phyloP scores from a whole-genome alignment of 2,888 invertebrate species.

The Dusona sp. region DNA sequence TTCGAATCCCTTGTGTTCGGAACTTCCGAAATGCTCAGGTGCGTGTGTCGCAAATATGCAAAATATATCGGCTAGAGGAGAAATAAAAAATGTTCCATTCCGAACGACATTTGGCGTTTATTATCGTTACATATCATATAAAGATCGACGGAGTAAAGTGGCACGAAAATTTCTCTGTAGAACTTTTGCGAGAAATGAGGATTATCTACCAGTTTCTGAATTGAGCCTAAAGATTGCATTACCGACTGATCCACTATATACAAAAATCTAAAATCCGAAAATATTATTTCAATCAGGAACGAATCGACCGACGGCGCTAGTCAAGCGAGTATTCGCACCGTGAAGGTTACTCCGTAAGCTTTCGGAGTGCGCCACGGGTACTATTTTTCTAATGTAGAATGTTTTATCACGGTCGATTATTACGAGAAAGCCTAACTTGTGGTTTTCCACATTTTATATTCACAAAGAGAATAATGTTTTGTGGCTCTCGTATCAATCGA shows the following conservation, averaged over 20 bases:
- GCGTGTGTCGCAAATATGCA: no score
- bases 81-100: no score
- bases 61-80: no score
- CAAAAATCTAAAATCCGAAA: neutral
- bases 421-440: neutral
- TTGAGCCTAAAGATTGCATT: slow-evolving; percentile 1
- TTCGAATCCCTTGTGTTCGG: no score
- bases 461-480: neutral
- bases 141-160: no score
- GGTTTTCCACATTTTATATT: neutral
- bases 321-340: slow-evolving; percentile 42
- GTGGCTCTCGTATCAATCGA: neutral
- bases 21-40: no score
- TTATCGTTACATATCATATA: no score
- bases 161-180: neutral
- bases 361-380: slow-evolving; percentile 60
- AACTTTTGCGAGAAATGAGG: neutral
- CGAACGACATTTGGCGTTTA: no score
- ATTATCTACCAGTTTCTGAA: neutral
- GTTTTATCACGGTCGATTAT: slow-evolving; percentile 48
- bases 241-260: neutral
- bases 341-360: slow-evolving; percentile 44
- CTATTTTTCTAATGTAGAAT: neutral
- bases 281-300: neutral
- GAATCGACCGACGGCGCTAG: slow-evolving; percentile 42